Evolutionary conservation across 2,888 invertebrate genomes (phyloP).

Genomic region (Acronicta alni): DNA sequence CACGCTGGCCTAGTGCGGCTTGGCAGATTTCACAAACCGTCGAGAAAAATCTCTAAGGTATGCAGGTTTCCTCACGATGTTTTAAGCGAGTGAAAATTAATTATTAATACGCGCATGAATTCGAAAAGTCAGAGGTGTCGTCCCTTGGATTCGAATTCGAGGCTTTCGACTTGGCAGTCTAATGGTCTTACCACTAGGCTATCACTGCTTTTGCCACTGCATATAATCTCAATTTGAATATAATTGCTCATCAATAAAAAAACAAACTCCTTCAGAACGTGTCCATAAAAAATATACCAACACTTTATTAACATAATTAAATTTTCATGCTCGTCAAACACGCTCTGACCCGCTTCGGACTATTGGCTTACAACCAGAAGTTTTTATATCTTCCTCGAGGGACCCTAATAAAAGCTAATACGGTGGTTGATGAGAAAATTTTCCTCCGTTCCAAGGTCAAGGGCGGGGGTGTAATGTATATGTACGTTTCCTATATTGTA

Average conservation of each 20-base stretch:
- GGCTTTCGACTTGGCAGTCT: too few species aligned
- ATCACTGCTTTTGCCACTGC: too few species aligned
- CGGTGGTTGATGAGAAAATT: constrained; percentile 49
- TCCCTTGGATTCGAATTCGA: too few species aligned
- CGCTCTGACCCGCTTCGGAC: constrained; percentile 30
- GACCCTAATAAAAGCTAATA: constrained; percentile 55
- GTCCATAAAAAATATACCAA: constrained; percentile 39
- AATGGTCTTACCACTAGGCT: too few species aligned
- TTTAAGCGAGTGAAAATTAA: too few species aligned
- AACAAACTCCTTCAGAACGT: constrained; percentile 18
- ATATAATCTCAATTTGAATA: not conserved
- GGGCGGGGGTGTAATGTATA: constrained; percentile 15
- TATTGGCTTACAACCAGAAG: constrained; percentile 44
- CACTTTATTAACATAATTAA: constrained; percentile 42
- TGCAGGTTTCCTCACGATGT: too few species aligned
- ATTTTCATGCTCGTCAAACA: constrained; percentile 53
- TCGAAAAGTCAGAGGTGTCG: too few species aligned
- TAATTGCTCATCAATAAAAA: not conserved
- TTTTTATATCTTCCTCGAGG: constrained; percentile 49
- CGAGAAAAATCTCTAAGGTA: too few species aligned
- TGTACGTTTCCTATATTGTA: not conserved
- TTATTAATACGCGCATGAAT: too few species aligned
- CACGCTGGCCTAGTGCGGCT: too few species aligned
- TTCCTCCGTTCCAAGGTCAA: constrained; percentile 28
- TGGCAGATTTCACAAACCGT: too few species aligned